Percentiles rank a stretch among this genome's conserved stretches.
These are phyloP conservation scores for Hippolais icterina DNA, from an alignment of 2,113 vertebrate species.

Conservation along the genomic window DNA sequence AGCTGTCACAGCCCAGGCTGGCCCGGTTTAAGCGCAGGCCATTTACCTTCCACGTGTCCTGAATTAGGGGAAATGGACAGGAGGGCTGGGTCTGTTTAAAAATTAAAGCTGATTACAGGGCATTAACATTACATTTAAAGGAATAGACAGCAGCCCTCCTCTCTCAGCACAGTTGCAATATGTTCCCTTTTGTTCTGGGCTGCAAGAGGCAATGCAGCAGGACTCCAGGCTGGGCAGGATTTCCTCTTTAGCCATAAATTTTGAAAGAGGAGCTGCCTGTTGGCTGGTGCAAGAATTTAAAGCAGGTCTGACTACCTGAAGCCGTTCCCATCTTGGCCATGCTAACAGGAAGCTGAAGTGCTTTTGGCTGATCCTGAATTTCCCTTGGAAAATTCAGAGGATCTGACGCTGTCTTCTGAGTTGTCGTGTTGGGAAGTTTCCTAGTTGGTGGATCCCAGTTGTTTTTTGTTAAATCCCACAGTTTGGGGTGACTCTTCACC, in stretches of 20 bases:
- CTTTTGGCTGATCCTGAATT: background rate
- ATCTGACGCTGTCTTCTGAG: background rate
- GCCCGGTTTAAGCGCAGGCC: conserved; percentile 15
- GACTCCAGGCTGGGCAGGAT: background rate
- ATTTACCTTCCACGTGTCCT: conserved; percentile 52
- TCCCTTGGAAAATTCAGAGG: background rate
- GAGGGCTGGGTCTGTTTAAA: conserved; percentile 67
- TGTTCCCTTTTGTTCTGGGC: conserved; percentile 28
- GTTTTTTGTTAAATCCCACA: background rate
- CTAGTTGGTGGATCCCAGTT: rapidly evolving
- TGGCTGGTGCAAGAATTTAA: background rate
- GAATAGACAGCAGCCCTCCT: conserved; percentile 36
- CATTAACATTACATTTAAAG: conserved; percentile 63
- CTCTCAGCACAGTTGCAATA: background rate
- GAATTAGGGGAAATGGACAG: conserved; percentile 57
- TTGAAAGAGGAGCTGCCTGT: background rate
- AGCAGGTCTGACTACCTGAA: background rate
- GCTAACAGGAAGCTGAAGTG: background rate
- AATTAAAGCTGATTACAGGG: conserved; percentile 75
- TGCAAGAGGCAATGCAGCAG: background rate
- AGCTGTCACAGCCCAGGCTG: conserved; percentile 73
- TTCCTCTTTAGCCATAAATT: background rate
- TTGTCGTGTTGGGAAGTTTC: background rate
- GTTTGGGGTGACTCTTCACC: rapidly evolving
- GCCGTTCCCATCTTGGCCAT: background rate